Evolutionary conservation across 1,140 invertebrate species (phyloP).

Genomic region (Cylas formicarius): DNA sequence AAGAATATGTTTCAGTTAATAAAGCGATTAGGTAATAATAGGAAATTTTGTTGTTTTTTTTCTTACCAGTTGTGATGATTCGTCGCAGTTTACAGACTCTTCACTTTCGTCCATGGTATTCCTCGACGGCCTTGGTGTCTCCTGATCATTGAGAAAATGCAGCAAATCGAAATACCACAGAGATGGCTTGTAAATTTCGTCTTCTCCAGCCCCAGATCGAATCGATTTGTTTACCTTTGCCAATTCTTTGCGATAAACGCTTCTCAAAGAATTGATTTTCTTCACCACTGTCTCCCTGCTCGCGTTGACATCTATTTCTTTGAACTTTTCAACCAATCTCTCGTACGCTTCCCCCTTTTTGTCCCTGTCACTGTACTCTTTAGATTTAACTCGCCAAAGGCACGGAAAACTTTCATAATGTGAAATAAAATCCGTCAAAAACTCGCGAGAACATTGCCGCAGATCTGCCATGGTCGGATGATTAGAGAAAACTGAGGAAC

Average conservation of each 20-base stretch:
- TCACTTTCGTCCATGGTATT: conserved; percentile 9
- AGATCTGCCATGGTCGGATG: too few species aligned
- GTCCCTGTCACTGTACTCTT: conserved; percentile 31
- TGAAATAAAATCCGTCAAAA: conserved; percentile 27
- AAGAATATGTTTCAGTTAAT: background rate
- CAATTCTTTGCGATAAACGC: conserved; percentile 7
- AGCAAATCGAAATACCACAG: conserved; percentile 14
- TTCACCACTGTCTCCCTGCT: too few species aligned
- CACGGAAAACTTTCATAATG: conserved; percentile 23
- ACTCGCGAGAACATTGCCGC: background rate
- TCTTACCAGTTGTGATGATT: background rate
- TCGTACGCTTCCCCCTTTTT: conserved; percentile 29
- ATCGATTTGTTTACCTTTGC: conserved; percentile 6
- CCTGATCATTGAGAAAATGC: conserved; percentile 24
- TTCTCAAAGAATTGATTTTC: conserved; percentile 35
- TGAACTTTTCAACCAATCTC: conserved; percentile 27
- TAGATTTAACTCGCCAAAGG: conserved; percentile 33
- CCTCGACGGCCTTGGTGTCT: conserved; percentile 13
- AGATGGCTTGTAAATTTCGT: conserved; percentile 29
- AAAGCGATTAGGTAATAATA: background rate
- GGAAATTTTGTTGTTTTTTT: conserved; percentile 3
- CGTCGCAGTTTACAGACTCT: background rate
- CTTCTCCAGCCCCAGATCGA: conserved; percentile 4
- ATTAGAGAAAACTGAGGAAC: too few species aligned
- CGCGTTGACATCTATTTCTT: conserved; percentile 27